Percentiles rank a stretch among this genome's conserved stretches.
These are phyloP conservation scores for Allobates femoralis DNA, from an alignment of 2,797 vertebrate species.

Conservation along the genomic window DNA sequence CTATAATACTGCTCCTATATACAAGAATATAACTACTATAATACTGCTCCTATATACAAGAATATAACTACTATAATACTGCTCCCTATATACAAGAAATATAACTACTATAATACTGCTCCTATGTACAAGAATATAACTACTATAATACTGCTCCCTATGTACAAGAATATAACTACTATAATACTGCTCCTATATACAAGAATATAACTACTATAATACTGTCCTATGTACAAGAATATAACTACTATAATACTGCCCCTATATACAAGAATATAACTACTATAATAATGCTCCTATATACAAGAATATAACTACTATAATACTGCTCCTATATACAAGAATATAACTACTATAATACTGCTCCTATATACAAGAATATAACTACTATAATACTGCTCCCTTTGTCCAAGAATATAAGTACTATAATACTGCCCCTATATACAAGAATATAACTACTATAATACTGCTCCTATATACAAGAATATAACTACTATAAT, in stretches of 20 bases:
- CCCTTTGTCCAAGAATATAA: too few relatives aligned
- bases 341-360: too few relatives aligned
- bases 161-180: too few relatives aligned
- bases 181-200: slow-evolving; percentile 21
- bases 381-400: too few relatives aligned
- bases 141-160: slow-evolving; percentile 8
- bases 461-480: too few relatives aligned
- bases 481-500: too few relatives aligned
- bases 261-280: slow-evolving; percentile 19
- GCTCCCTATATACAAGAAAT: too few relatives aligned
- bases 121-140: slow-evolving; percentile 1
- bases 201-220: slow-evolving; percentile 26
- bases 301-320: slow-evolving; percentile 17
- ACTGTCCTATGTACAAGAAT: slow-evolving; percentile 2
- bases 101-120: slow-evolving; percentile 2
- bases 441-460: too few relatives aligned
- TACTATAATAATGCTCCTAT: slow-evolving; percentile 8
- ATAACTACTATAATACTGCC: slow-evolving; percentile 13
- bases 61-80: slow-evolving; percentile 9
- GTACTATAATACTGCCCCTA: too few relatives aligned
- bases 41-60: background rate
- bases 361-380: too few relatives aligned
- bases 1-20: background rate
- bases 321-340: too few relatives aligned
- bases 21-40: slow-evolving; percentile 8